Conservation (phyloP, 2,113 vertebrate species). For the Poicephalus meyeri region DNA sequence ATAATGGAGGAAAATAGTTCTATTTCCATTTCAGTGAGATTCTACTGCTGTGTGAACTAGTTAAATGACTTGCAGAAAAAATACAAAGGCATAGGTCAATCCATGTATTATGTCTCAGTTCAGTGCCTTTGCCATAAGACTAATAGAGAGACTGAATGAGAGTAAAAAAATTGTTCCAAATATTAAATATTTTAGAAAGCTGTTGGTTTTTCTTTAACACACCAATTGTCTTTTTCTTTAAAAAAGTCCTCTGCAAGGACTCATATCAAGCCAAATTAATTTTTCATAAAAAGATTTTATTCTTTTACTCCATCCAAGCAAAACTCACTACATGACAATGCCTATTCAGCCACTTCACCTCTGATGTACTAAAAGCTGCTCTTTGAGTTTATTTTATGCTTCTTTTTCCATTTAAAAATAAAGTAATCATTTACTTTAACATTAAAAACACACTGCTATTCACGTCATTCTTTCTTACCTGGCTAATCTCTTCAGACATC, state of each 20-base stretch:
- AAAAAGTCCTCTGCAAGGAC: background rate
- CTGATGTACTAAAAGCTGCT: background rate
- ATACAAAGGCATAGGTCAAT: background rate
- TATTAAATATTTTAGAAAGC: background rate
- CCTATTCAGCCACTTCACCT: background rate
- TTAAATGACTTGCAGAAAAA: background rate
- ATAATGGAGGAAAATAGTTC: background rate
- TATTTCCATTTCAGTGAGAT: background rate
- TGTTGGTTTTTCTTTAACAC: background rate
- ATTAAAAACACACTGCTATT: background rate
- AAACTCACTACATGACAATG: background rate
- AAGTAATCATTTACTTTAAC: background rate
- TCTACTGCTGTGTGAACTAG: background rate
- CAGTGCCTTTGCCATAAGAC: background rate
- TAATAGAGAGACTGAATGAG: background rate
- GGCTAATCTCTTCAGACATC: constrained; percentile 9
- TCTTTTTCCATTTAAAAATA: background rate
- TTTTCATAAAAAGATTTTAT: background rate
- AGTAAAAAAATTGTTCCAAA: background rate
- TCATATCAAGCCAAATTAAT: background rate
- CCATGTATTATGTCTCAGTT: background rate
- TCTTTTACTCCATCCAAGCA: background rate
- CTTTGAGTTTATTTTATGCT: background rate
- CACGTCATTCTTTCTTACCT: background rate
- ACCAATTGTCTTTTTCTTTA: background rate